phyloP scores from a whole-genome alignment of 1,140 invertebrate genomes.

The Caerostris darwini region DNA sequence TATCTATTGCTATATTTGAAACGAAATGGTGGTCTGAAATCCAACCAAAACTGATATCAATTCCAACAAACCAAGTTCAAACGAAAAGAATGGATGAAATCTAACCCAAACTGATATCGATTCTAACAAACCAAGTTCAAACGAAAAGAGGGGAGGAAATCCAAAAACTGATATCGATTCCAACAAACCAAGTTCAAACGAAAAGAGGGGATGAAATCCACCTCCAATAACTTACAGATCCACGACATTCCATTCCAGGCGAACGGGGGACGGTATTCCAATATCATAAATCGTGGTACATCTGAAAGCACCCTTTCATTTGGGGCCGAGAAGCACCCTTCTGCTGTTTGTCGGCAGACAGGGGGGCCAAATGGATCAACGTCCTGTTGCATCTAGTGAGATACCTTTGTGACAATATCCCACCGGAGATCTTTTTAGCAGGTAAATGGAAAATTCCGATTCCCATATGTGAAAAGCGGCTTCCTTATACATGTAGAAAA shows the following conservation, averaged over 20 bases:
- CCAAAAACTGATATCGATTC: too few species aligned
- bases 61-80: too few species aligned
- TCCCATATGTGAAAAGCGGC: neutral
- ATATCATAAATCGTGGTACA: constrained; percentile 44
- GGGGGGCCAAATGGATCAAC: neutral
- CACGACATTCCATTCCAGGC: neutral
- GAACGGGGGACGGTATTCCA: neutral
- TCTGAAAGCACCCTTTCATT: neutral
- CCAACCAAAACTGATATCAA: too few species aligned
- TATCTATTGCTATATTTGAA: too few species aligned
- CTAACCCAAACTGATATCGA: too few species aligned
- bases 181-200: neutral
- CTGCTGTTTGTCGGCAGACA: neutral
- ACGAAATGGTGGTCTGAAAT: too few species aligned
- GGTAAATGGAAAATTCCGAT: neutral
- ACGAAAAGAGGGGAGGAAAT: too few species aligned
- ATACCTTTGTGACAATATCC: neutral
- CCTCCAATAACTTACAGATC: neutral
- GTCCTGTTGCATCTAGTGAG: neutral
- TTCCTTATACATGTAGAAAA: too few species aligned
- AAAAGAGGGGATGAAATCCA: neutral
- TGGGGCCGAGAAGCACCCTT: neutral
- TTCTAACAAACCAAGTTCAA: too few species aligned
- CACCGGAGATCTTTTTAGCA: neutral
- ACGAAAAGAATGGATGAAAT: too few species aligned